These are phyloP conservation scores for Theocolax elegans DNA, from an alignment of 1,140 invertebrate genomes.

Conservation along the genomic window DNA sequence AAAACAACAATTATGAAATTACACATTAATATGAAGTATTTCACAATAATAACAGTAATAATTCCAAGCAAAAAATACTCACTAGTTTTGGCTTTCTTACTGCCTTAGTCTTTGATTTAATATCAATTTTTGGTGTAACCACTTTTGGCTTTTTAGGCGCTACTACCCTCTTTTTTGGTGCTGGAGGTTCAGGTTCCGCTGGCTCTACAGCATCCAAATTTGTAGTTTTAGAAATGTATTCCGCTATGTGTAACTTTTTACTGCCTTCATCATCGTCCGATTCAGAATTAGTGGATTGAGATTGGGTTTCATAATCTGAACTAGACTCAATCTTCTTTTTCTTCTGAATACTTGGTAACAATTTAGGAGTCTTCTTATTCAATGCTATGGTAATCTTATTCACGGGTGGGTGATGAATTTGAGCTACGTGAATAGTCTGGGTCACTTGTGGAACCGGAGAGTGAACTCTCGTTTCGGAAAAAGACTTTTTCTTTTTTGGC, in stretches of 20 bases:
- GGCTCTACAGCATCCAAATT: constrained; percentile 25
- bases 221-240: constrained; percentile 20
- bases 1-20: constrained; percentile 48
- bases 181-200: constrained; percentile 20
- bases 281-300: constrained; percentile 38
- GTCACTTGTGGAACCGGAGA: constrained; percentile 27
- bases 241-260: constrained; percentile 33
- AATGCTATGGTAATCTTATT: constrained; percentile 12
- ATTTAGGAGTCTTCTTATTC: constrained; percentile 22
- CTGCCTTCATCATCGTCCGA: constrained; percentile 30
- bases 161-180: constrained; percentile 2
- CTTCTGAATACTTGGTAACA: background rate
- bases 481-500: constrained; percentile 39
- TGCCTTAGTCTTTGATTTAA: constrained; percentile 51
- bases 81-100: constrained; percentile 70
- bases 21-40: constrained; percentile 6
- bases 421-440: constrained; percentile 42
- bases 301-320: constrained; percentile 42
- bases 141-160: constrained; percentile 24
- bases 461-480: constrained; percentile 9
- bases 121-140: constrained; percentile 40
- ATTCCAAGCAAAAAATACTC: too few relatives aligned
- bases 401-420: constrained; percentile 43
- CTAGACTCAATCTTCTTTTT: constrained; percentile 40
- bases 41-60: too few relatives aligned